Conservation (phyloP, 1,140 invertebrate species). For the Aphelenchoides besseyi region DNA sequence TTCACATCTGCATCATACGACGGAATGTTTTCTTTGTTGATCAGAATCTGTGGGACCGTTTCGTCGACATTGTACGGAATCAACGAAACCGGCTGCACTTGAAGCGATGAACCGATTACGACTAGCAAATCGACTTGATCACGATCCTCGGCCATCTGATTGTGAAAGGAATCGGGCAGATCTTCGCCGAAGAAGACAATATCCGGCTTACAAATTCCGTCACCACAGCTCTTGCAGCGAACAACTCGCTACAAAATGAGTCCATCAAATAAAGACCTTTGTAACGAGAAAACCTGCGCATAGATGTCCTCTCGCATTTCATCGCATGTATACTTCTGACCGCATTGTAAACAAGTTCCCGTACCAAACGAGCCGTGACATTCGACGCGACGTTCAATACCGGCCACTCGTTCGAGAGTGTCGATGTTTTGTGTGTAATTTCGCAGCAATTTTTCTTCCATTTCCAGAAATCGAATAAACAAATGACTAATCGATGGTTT, state of each 20-base stretch:
- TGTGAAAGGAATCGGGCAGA: constrained; percentile 67
- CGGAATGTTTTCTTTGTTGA: constrained; percentile 37
- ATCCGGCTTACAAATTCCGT: constrained; percentile 81
- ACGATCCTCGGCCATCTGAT: constrained; percentile 41
- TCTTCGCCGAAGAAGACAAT: constrained; percentile 93
- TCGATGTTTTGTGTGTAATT: constrained; percentile 94
- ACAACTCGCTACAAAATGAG: constrained; percentile 69
- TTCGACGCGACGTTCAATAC: constrained; percentile 67
- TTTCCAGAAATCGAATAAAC: constrained; percentile 79
- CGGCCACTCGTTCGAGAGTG: constrained; percentile 80
- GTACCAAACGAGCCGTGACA: constrained; percentile 65
- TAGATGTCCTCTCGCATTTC: constrained; percentile 39
- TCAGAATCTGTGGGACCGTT: constrained; percentile 44
- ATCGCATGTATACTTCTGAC: constrained; percentile 36
- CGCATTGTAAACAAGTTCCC: constrained; percentile 38
- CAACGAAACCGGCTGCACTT: constrained; percentile 44
- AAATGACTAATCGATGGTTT: constrained; percentile 78
- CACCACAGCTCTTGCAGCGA: constrained; percentile 72
- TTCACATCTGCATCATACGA: constrained; percentile 43
- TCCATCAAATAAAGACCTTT: constrained; percentile 26
- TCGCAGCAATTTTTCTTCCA: constrained; percentile 74
- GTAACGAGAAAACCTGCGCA: constrained; percentile 24
- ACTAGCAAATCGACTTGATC: constrained; percentile 40
- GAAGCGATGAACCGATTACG: constrained; percentile 42
- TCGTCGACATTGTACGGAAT: constrained; percentile 44